phyloP scores from a whole-genome alignment of 2,888 invertebrate genomes.

The Arctia plantaginis region DNA sequence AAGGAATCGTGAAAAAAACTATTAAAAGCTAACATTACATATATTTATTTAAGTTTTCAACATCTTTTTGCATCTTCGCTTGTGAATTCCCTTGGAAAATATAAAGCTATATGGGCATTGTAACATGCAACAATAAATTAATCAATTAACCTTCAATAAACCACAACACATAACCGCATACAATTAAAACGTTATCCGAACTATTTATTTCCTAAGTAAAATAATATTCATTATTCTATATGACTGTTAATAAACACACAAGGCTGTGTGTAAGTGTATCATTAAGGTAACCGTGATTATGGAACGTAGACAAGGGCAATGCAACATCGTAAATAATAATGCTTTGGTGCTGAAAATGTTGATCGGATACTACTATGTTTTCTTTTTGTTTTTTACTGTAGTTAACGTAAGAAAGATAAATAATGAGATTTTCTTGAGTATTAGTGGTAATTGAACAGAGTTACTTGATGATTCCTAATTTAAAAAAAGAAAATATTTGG shows the following conservation, averaged over 20 bases:
- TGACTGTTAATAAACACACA: conserved; percentile 51
- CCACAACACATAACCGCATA: not conserved
- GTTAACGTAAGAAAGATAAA: not conserved
- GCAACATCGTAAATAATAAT: conserved; percentile 49
- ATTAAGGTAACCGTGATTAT: conserved; percentile 36
- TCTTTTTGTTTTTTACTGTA: not conserved
- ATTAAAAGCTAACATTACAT: too few species aligned
- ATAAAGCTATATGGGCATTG: too few species aligned
- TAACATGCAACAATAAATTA: not conserved
- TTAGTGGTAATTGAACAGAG: too few species aligned
- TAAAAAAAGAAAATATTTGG: too few species aligned
- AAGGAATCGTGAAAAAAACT: too few species aligned
- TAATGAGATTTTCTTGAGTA: not conserved
- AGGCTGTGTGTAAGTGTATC: conserved; percentile 46
- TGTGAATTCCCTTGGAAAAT: too few species aligned
- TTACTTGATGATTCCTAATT: too few species aligned
- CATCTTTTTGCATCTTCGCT: too few species aligned
- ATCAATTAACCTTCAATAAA: not conserved
- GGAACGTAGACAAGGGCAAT: conserved; percentile 50
- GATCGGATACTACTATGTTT: conserved; percentile 24
- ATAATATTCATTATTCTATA: conserved; percentile 46
- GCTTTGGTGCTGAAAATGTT: conserved; percentile 44
- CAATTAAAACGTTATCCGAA: conserved; percentile 11
- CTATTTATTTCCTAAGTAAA: conserved; percentile 38
- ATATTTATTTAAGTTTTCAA: too few species aligned